These are phyloP conservation scores for Masnerella sp. DNA, from an alignment of 2,888 invertebrate species.

Conservation along the genomic window DNA sequence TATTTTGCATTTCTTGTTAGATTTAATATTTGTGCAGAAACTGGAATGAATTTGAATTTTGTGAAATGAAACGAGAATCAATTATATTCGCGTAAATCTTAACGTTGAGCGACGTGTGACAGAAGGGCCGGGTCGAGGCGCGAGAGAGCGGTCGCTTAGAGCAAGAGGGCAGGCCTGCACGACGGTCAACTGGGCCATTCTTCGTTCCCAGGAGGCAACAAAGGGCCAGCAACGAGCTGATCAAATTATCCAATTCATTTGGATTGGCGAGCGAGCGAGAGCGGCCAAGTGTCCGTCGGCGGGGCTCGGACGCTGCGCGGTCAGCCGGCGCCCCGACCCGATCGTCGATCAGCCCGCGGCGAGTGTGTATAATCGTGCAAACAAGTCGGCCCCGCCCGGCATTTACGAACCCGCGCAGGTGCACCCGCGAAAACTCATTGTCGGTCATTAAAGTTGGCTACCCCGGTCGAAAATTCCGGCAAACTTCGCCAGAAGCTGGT, in stretches of 20 bases:
- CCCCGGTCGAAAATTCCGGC: conserved; percentile 45
- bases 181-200: conserved; percentile 74
- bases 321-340: conserved; percentile 31
- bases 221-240: conserved; percentile 77
- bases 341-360: conserved; percentile 61
- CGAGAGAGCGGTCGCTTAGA: conserved; percentile 20
- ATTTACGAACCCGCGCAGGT: conserved; percentile 57
- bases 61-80: too few relatives aligned
- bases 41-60: too few relatives aligned
- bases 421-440: conserved; percentile 50
- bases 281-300: conserved; percentile 75
- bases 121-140: conserved; percentile 11
- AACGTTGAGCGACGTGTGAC: conserved; percentile 32
- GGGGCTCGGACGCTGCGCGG: conserved; percentile 58
- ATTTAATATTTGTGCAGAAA: too few relatives aligned
- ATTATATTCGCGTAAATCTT: too few relatives aligned
- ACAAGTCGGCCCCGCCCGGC: conserved; percentile 39
- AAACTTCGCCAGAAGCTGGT: conserved; percentile 45
- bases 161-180: conserved; percentile 65
- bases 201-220: conserved; percentile 78
- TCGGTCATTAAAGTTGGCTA: conserved; percentile 51
- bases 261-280: conserved; percentile 76
- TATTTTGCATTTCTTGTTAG: too few relatives aligned
- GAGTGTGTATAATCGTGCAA: conserved; percentile 52
- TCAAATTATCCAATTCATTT: conserved; percentile 78